Percentiles rank a stretch among this genome's conserved stretches.
These are phyloP conservation scores for Umimayanthus kanabou DNA, from an alignment of 92 coral and sea anemone species.

Conservation along the genomic window DNA sequence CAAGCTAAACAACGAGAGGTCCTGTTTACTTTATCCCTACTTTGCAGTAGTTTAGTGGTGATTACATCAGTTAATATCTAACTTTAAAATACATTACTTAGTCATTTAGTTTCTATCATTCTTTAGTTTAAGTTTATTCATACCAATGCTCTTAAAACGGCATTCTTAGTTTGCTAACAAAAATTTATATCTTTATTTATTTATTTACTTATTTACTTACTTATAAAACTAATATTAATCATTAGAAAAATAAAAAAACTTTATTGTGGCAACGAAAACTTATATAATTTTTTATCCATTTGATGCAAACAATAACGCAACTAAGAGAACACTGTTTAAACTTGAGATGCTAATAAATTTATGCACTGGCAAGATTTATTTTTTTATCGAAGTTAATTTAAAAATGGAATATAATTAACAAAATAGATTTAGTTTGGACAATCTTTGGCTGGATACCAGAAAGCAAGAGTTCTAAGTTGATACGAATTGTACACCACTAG, in stretches of 20 bases:
- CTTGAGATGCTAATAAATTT: neutral
- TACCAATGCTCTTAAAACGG: neutral
- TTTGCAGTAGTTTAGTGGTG: neutral
- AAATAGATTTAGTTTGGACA: neutral
- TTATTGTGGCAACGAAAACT: neutral
- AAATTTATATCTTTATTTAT: too few species aligned
- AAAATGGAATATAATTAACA: too few species aligned
- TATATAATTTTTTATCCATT: neutral
- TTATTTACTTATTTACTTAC: too few species aligned
- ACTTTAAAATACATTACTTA: too few species aligned
- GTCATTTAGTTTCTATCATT: neutral
- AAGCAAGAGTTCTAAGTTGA: neutral
- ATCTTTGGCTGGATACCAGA: neutral
- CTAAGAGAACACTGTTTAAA: neutral
- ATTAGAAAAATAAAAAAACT: too few species aligned
- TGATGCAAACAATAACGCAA: neutral
- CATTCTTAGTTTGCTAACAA: too few species aligned
- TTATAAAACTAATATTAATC: neutral
- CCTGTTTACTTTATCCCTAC: neutral
- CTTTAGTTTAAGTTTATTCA: too few species aligned
- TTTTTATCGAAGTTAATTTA: too few species aligned
- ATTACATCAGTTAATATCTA: neutral
- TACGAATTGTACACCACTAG: neutral
- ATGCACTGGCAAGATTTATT: neutral
- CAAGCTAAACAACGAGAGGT: neutral